These are phyloP conservation scores for Epinephelus fuscoguttatus DNA, from an alignment of 2,113 vertebrate species.

Conservation along the genomic window DNA sequence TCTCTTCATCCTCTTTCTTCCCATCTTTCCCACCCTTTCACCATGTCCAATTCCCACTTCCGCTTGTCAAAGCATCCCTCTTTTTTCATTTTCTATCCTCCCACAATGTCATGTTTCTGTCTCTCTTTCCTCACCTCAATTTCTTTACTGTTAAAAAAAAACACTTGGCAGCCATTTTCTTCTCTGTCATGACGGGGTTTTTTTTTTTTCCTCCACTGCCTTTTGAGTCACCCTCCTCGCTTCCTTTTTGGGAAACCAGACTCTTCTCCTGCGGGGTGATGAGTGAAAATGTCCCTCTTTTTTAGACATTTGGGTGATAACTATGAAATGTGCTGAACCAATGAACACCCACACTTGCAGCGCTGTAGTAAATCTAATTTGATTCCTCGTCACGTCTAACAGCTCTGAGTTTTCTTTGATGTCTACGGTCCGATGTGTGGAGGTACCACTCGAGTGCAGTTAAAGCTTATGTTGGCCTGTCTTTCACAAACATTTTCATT, in stretches of 20 bases:
- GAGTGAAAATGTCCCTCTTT: conserved; percentile 45
- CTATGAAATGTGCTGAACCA: conserved; percentile 66
- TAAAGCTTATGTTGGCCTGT: conserved; percentile 41
- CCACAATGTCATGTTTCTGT: conserved; percentile 10
- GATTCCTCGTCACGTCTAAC: conserved; percentile 49
- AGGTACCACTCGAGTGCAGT: conserved; percentile 29
- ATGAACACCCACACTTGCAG: conserved; percentile 58
- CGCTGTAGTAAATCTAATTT: conserved; percentile 62
- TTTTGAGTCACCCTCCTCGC: conserved; percentile 28
- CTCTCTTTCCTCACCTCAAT: background rate
- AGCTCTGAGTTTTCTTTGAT: conserved; percentile 60
- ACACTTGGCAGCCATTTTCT: conserved; percentile 30
- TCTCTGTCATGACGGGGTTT: conserved; percentile 4
- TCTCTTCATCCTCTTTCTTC: background rate
- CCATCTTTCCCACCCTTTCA: conserved; percentile 11
- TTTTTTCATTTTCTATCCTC: background rate
- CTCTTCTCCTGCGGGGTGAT: conserved; percentile 21
- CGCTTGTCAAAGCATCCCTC: background rate
- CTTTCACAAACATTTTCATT: conserved; percentile 39
- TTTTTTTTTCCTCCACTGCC: conserved; percentile 4
- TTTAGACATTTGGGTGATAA: conserved; percentile 53
- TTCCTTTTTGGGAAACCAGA: conserved; percentile 28
- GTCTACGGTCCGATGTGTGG: conserved; percentile 39
- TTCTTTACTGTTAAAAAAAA: background rate
- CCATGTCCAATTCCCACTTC: background rate